phyloP scores from a whole-genome alignment of 2,113 vertebrate species.

The Melanerpes formicivorus region DNA sequence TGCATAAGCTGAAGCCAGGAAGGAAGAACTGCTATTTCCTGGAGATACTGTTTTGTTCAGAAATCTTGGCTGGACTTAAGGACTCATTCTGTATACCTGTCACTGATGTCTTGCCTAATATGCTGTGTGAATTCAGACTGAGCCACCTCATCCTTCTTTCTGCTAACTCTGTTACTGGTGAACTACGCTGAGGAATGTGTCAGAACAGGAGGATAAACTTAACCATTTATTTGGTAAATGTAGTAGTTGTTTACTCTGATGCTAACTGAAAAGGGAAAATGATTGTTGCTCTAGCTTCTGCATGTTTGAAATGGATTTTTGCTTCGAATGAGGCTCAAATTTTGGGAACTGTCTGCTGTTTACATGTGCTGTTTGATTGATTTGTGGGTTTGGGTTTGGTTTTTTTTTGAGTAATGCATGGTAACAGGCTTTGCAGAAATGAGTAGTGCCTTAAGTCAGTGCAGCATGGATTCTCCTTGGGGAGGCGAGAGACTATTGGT shows the following conservation, averaged over 20 bases:
- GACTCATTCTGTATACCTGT: background rate
- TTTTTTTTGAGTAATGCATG: background rate
- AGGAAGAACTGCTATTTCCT: background rate
- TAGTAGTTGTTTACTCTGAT: background rate
- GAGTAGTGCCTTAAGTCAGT: background rate
- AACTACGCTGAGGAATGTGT: background rate
- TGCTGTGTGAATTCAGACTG: background rate
- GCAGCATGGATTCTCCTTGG: background rate
- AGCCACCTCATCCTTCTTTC: background rate
- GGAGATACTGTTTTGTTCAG: background rate
- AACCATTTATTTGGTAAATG: background rate
- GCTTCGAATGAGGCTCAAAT: background rate
- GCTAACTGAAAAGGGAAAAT: background rate
- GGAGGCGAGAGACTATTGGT: background rate
- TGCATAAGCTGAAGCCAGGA: background rate
- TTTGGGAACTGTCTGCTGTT: background rate
- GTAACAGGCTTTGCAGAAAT: background rate
- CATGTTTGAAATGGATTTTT: background rate
- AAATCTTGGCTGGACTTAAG: background rate
- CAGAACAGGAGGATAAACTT: background rate
- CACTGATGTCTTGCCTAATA: conserved; percentile 4
- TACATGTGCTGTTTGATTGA: background rate
- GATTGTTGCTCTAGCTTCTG: background rate
- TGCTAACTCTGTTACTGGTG: background rate
- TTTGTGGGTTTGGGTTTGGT: background rate